phyloP scores from a whole-genome alignment of 2,888 invertebrate genomes.

The Leucophenga maculata region DNA sequence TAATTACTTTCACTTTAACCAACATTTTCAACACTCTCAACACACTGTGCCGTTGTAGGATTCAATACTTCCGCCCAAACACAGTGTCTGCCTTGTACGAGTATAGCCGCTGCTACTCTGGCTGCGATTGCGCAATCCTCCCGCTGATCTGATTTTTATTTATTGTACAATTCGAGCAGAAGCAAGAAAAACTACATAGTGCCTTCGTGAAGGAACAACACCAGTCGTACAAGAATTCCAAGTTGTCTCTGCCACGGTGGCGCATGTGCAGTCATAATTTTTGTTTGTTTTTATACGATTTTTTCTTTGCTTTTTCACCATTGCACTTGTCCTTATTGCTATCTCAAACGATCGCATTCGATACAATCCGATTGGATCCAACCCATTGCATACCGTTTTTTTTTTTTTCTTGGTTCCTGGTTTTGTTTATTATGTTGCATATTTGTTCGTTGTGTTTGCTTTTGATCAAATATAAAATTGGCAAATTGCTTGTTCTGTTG shows the following conservation, averaged over 20 bases:
- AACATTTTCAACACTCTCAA: too few species aligned
- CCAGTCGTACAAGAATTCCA: not conserved
- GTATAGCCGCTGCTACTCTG: constrained; percentile 20
- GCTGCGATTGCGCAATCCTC: constrained; percentile 68
- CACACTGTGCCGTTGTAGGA: too few species aligned
- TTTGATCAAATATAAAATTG: constrained; percentile 26
- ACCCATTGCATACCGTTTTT: not conserved
- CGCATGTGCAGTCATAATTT: constrained; percentile 24
- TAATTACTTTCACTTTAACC: too few species aligned
- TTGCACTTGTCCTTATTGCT: constrained; percentile 17
- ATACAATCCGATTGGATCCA: not conserved
- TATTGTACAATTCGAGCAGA: constrained; percentile 42
- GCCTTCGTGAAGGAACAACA: not conserved
- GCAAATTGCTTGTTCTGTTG: constrained; percentile 24
- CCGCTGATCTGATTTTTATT: constrained; percentile 70
- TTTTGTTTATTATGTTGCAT: constrained; percentile 1
- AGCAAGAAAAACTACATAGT: constrained; percentile 16
- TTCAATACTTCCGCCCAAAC: too few species aligned
- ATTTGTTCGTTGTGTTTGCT: constrained; percentile 10
- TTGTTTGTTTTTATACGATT: constrained; percentile 5
- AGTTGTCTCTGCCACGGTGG: constrained; percentile 14
- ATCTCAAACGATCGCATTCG: not conserved
- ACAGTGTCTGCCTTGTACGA: not conserved
- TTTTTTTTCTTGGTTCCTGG: too few species aligned
- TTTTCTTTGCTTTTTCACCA: too few species aligned